Base-by-base conservation (phyloP, 2,888 invertebrate genomes). In the Hypolimnas misippus region DNA sequence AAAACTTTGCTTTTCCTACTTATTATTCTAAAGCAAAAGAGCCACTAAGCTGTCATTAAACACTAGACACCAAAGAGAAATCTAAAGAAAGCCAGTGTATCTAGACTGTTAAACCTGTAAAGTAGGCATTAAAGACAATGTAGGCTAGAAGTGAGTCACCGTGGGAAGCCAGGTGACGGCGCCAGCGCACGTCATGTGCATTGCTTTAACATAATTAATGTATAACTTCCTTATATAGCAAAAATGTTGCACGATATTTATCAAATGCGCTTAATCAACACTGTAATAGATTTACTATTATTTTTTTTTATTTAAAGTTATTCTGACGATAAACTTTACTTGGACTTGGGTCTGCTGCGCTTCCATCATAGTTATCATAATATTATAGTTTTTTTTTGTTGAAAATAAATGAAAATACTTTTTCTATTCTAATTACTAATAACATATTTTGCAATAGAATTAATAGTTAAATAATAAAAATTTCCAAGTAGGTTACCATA, bases 91-190 rank as follows among this genome's bases (percentile, higher is more conserved):
- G 57, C 49, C 17, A 53, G 57, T 49, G 42, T 42, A 59, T 59
- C 57, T 56, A 51, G 62, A 62, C 56, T 46, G 21, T 8, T 57
- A 60, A 62, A 62, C 57, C 76, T 72, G 75, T 73, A 76, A 76
- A 73, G 72, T 63, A 59, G 53, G 64, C 52, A 64, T 53, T 61
- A 53, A 64, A 61, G 56, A 61, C 52, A 60, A 62, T 55, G 50
- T 55, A 56, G 55, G 52, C 50, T 17, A 62, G 10, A 51, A 65
- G 72, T 82, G 82, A 79, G 76, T 83, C 83, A 82, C 77, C 86
- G 86, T 87, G 86, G 81, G 87, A 87, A 86, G 79, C 76, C 84
- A 84, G 83, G 83, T 83, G 84, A 74, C 76, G 76, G 76, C 78
- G 78, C 78, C 70, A 68, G 75, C 74, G 76, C 79, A 77, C 67